Conservation (phyloP, 2,888 invertebrate species). For the Lasioglossum oenotherae region DNA sequence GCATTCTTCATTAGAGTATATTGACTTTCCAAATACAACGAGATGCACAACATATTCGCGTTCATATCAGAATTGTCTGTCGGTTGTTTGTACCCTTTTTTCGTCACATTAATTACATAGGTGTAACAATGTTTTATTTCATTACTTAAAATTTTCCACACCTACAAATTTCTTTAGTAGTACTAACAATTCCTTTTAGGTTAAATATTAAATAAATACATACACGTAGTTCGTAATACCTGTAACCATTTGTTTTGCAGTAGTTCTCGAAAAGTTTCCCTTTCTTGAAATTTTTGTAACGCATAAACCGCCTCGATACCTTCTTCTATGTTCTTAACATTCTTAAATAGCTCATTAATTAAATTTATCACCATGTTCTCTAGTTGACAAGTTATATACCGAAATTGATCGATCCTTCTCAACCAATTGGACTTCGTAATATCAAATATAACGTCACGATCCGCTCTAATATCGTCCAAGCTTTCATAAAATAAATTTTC, state of each 20-base stretch:
- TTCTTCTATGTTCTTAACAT: slow-evolving; percentile 85
- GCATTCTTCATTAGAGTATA: slow-evolving; percentile 74
- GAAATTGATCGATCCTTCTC: slow-evolving; percentile 79
- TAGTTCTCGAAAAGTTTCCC: slow-evolving; percentile 67
- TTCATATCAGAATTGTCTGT: slow-evolving; percentile 90
- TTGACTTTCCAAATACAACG: slow-evolving; percentile 84
- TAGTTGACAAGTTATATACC: slow-evolving; percentile 84
- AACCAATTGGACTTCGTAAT: slow-evolving; percentile 85
- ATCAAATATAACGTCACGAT: slow-evolving; percentile 84
- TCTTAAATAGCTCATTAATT: slow-evolving; percentile 85
- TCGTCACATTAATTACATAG: slow-evolving; percentile 87
- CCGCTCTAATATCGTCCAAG: slow-evolving; percentile 83
- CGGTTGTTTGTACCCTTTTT: slow-evolving; percentile 87
- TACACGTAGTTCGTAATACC: slow-evolving; percentile 57
- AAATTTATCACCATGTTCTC: slow-evolving; percentile 86
- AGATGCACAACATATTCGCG: slow-evolving; percentile 88
- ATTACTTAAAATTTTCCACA: slow-evolving; percentile 90
- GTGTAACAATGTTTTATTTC: slow-evolving; percentile 88
- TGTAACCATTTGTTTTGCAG: slow-evolving; percentile 75
- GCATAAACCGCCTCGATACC: slow-evolving; percentile 86
- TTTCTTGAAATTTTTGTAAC: slow-evolving; percentile 71
- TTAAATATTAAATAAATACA: background rate
- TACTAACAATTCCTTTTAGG: background rate
- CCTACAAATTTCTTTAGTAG: slow-evolving; percentile 80
- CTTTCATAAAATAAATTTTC: slow-evolving; percentile 85